phyloP scores from a whole-genome alignment of 2,113 vertebrate genomes.

The Pangasianodon gigas region DNA sequence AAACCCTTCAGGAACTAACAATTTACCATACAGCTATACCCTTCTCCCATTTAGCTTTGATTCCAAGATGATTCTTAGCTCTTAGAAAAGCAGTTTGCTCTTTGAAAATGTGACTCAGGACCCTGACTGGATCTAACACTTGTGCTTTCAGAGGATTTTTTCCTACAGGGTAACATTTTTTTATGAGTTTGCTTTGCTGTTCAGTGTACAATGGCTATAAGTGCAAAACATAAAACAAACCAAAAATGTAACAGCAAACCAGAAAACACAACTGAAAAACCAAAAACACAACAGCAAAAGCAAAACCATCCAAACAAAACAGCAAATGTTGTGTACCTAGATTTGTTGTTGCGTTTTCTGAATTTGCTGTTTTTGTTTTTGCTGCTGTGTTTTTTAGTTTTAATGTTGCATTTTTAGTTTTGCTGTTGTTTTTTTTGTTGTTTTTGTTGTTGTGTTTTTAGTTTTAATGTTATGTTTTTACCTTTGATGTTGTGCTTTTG shows the following conservation, averaged over 20 bases:
- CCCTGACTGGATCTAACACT: neutral
- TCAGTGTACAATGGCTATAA: neutral
- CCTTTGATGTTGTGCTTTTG: neutral
- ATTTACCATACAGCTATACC: neutral
- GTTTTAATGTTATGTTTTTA: neutral
- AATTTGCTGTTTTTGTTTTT: neutral
- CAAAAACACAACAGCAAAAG: neutral
- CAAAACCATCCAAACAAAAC: neutral
- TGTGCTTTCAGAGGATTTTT: neutral
- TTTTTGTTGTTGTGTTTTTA: neutral
- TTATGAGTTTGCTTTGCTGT: neutral
- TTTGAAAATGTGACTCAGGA: neutral
- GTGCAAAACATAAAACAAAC: neutral
- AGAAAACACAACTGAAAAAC: neutral
- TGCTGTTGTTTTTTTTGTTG: neutral
- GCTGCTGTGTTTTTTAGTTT: neutral
- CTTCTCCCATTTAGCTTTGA: neutral
- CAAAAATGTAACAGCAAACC: neutral
- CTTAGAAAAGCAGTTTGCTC: neutral
- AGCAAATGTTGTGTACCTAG: neutral
- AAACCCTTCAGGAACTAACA: conserved; percentile 2
- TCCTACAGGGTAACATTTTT: neutral
- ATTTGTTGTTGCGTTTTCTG: neutral
- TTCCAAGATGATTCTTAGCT: neutral
- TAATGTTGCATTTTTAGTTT: neutral